A percentile compares a stretch with the other conserved stretches of the same genome.
phyloP scores from a whole-genome alignment of 2,113 vertebrate genomes.

The Passer domesticus region DNA sequence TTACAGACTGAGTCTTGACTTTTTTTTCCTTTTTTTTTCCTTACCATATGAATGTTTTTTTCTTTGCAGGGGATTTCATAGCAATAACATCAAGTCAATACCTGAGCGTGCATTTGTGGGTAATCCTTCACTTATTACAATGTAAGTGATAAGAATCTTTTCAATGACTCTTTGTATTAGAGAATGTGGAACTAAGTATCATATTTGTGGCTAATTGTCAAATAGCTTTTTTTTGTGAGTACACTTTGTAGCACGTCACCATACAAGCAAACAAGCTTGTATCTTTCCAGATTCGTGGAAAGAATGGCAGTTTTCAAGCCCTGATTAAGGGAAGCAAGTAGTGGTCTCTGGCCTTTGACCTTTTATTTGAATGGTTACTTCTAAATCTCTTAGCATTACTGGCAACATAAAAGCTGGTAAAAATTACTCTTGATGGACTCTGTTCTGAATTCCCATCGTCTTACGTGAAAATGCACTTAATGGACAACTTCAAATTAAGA shows the following conservation, averaged over 20 bases:
- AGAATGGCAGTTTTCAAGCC: not conserved
- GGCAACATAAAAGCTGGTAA: not conserved
- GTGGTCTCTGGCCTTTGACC: not conserved
- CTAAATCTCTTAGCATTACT: not conserved
- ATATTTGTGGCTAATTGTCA: not conserved
- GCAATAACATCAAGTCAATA: constrained; percentile 91
- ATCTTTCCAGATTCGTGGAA: not conserved
- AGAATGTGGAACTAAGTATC: not conserved
- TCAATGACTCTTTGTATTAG: not conserved
- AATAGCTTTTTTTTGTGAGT: not conserved
- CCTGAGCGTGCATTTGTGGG: constrained; percentile 89
- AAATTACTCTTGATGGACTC: not conserved
- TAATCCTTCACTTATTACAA: constrained; percentile 89
- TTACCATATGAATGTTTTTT: not conserved
- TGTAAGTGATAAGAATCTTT: constrained; percentile 78
- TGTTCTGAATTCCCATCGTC: not conserved
- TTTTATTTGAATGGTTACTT: not conserved
- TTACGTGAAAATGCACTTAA: not conserved
- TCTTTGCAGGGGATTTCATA: constrained; percentile 87
- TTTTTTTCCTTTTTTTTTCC: not conserved
- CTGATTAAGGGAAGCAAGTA: not conserved
- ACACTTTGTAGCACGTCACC: not conserved
- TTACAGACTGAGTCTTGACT: not conserved
- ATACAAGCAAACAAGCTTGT: not conserved
- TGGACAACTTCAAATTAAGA: not conserved